phyloP scores from a whole-genome alignment of 1,140 invertebrate species.

The Tetranychus cinnabarinus region DNA sequence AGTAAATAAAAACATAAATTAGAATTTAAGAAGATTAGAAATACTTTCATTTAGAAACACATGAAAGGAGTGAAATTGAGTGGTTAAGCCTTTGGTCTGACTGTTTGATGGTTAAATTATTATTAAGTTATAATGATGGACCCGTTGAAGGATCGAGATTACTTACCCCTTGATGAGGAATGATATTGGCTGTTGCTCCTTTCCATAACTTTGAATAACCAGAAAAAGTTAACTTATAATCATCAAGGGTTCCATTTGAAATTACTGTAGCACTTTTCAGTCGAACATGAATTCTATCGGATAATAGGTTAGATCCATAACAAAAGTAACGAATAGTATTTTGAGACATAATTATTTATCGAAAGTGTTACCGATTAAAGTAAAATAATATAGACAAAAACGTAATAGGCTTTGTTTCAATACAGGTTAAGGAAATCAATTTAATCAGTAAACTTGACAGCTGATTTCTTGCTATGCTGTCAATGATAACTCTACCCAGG shows the following conservation, averaged over 20 bases:
- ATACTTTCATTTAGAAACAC: neutral
- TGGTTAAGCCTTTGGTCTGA: too few species aligned
- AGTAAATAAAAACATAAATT: neutral
- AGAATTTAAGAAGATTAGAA: neutral
- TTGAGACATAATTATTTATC: neutral
- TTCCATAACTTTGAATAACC: slow-evolving; percentile 5
- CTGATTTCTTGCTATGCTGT: too few species aligned
- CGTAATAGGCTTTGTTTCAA: too few species aligned
- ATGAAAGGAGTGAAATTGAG: neutral
- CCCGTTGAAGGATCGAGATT: too few species aligned
- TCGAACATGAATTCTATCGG: slow-evolving; percentile 1
- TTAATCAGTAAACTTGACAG: too few species aligned
- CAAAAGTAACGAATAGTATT: slow-evolving; percentile 1
- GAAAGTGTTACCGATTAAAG: too few species aligned
- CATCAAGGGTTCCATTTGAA: slow-evolving; percentile 1
- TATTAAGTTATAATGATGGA: too few species aligned
- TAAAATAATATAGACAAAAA: too few species aligned
- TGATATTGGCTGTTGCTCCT: slow-evolving; percentile 7
- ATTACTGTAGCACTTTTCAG: neutral
- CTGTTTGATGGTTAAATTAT: too few species aligned
- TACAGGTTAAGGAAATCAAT: too few species aligned
- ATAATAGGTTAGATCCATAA: slow-evolving; percentile 5
- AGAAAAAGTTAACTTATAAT: slow-evolving; percentile 1
- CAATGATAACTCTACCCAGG: too few species aligned
- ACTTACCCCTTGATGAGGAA: neutral